Conservation (phyloP, 2,888 invertebrate genomes). For the Callyntrura sp. region DNA sequence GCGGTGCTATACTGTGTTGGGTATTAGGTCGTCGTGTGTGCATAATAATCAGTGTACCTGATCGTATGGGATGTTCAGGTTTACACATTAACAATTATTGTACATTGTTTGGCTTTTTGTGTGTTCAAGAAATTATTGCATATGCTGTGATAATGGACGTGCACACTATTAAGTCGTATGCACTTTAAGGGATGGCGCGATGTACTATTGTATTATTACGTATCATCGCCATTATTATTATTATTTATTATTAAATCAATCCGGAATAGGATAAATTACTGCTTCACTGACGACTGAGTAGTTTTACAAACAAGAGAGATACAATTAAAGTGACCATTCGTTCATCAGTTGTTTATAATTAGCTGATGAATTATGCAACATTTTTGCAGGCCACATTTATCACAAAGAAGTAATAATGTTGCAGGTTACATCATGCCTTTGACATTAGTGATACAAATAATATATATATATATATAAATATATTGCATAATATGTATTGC, state of each 20-base stretch:
- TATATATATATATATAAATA: too few species aligned
- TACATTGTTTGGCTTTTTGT: constrained; percentile 17
- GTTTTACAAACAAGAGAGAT: constrained; percentile 10
- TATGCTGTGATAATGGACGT: background rate
- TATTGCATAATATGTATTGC: too few species aligned
- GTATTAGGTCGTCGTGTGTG: background rate
- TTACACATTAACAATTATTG: background rate
- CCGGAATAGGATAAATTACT: constrained; percentile 62
- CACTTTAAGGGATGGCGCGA: too few species aligned
- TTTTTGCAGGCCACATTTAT: too few species aligned
- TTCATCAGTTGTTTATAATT: background rate
- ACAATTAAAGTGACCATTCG: constrained; percentile 6
- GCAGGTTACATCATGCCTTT: too few species aligned
- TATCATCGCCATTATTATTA: background rate
- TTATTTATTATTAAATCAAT: constrained; percentile 45
- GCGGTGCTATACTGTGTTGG: background rate
- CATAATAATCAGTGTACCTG: background rate
- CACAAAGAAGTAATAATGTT: too few species aligned
- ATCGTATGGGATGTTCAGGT: background rate
- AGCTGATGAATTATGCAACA: constrained; percentile 22
- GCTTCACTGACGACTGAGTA: constrained; percentile 15
- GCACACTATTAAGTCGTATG: background rate
- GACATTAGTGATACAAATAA: too few species aligned
- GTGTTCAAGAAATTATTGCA: too few species aligned
- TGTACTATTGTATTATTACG: too few species aligned